Evolutionary conservation across 2,113 vertebrate genomes (phyloP), one percentile per base, ranked within the genome.

Genomic region (Prunella himalayana): DNA sequence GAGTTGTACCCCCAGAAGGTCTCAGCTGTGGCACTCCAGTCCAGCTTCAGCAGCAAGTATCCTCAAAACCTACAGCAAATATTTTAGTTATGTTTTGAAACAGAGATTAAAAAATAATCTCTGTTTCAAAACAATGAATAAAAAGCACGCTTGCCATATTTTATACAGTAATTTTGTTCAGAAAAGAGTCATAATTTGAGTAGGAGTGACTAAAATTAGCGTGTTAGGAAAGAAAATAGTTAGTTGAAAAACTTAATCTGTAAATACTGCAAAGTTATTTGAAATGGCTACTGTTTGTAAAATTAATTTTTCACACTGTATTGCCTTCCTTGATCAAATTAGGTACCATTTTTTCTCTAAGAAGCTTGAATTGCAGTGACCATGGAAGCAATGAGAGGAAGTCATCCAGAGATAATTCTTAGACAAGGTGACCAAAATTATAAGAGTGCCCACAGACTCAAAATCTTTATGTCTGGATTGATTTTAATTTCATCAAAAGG

Each of bases 381-480:
- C 39, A 66, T 30, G 35, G 23, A 65, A 85, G 45, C 66, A 85
- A 27, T 24, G 47, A 94, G 65, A 18, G 37, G 50, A 95, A 92
- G 31, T 45, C 56, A 95, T 45, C n/a, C 92, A 80, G 70, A 82
- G 70, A 70, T 10, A 69, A 93, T 80, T 91, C 65, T 64, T 35
- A 93, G 51, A 49, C 25, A 86, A 88, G 57, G 70, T 84, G 83
- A 93, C 61, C 80, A 96, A 94, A 96, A 94, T 88, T 57, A 95
- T 35, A 90, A 85, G 35, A 30, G 15, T 59, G 31, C 21, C 59
- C 69, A 81, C 23, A 57, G 41, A 92, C 27, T 71, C 27, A 1
- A 8, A 73, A 44, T 57, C 83, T 92, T 90, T 90, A 79, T 87
- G 79, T 94, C 57, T 9, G 6, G 49, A 88, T 49, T 88, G 54